Base-by-base conservation (phyloP, 1,140 invertebrate species). In the Achatina immaculata region DNA sequence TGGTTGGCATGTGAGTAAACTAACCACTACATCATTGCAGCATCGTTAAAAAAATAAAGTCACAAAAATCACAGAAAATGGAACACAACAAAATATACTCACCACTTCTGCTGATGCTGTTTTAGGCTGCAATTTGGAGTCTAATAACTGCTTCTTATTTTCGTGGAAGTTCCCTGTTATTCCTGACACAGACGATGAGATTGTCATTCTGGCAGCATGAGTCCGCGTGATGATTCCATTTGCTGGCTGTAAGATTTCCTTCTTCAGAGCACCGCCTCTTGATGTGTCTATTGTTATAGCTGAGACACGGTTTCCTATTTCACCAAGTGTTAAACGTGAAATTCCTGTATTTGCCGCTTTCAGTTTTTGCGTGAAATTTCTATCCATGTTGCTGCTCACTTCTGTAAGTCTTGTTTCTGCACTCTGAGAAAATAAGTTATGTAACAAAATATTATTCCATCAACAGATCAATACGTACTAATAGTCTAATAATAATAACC, bases 301-400 rank as follows among this genome's bases (percentile, higher is more conserved):
- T 16, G 88, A 88, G 0, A 90, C 89, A 78, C 88, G 89, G 80
- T 90, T 90, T 14, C 87, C 87, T 77, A 91, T 90, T 80, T 90
- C 89, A 6, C 89, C 87, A 24, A 91, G 81, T 11, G 90, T 88
- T 45, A 78, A 66, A 21, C 82, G 68, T 11, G 79, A 83, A 28
- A 79, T 45, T 28, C 51, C 66, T 19, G 74, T 38, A 38, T 45
- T 9, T 62, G 28, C 31, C 31, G 28, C 31, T 34, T 62, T 62
- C 58, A 62, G 28, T 31, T 16, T 62, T 31, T 28, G 16, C 6
- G 58, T 62, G 58, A 34, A 1, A 62, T 31, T 31, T 62, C 3
- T 62, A 62, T 62, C 58, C 4, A 2, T 31, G 58, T 62, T 62
- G 58, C 16, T 62, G 31, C 31, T 31, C 28, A 62, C 28, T 28